Evolutionary conservation across 2,888 invertebrate species (phyloP), one percentile per base, ranked within the genome.

Genomic region (Eupeodes latifasciatus): DNA sequence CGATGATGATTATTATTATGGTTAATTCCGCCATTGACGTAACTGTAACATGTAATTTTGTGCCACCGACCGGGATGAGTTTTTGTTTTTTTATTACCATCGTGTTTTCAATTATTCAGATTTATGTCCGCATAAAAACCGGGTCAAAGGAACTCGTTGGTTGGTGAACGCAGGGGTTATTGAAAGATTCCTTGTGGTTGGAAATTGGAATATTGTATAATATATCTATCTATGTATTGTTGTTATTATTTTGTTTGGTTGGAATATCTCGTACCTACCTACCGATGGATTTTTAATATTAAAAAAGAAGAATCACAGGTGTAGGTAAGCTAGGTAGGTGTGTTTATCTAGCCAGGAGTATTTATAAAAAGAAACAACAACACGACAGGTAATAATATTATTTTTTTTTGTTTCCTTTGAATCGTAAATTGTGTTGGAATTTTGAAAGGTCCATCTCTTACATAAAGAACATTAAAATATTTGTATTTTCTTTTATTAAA

Each of bases 1-100:
- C 7, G 64, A 83, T 79, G 83, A 83, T 86, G 83, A 87, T 76
- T 83, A 87, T 83, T 87, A 87, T 87, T 87, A 87, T 83, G 83
- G 86, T 83, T 87, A 83, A 87, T 83, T 83, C 79, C 76, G 83
- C 64, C 51, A 76, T 81, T 83, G 83, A 71, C 75, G 74, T 76
- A 83, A 79, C 72, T 44, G 72, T 59, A 59, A 72, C 72, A 72
- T 72, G 59, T 72, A 59, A 72, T 72, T 72, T 72, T 72, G 27
- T 59, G 44, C 72, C 47, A 55, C 71, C 55, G 40, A 34, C 14
- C 34, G 44, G 59, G 34, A 47, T 27, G 47, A 59, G 44, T 59
- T 72, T 72, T 59, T 40, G 4, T 47, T 78, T 76, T 76, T 79
- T 80, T 76, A 80, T 76, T 79, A 55, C 76, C 75, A 44, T 83